Conservation (phyloP, 2,113 vertebrate species). For the Perca fluviatilis region DNA sequence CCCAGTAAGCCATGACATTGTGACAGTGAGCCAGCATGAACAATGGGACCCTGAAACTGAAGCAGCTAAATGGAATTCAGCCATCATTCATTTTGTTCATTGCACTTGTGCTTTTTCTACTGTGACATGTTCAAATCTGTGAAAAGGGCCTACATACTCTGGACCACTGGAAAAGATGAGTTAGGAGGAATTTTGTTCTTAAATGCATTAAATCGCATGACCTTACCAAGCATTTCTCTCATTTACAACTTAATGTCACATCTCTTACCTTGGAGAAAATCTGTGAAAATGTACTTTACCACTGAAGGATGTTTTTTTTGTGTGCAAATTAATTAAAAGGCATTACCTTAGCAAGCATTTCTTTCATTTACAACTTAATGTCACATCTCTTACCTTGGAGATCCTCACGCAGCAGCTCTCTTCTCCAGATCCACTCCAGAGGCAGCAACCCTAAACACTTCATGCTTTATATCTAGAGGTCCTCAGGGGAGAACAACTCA, state of each 20-base stretch:
- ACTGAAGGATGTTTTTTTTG: too few species aligned
- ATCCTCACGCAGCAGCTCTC: constrained; percentile 25
- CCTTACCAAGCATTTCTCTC: too few species aligned
- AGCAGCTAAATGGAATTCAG: background rate
- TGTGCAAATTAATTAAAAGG: too few species aligned
- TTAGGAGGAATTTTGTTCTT: background rate
- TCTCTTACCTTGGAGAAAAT: constrained; percentile 49
- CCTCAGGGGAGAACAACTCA: constrained; percentile 16
- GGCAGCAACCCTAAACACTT: constrained; percentile 16
- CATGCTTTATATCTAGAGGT: constrained; percentile 62
- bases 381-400: constrained; percentile 45
- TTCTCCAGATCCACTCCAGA: constrained; percentile 17
- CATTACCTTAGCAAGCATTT: too few species aligned
- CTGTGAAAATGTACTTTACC: too few species aligned
- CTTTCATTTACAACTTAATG: background rate
- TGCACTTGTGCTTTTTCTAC: background rate
- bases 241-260: background rate
- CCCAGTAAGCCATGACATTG: background rate
- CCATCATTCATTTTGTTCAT: background rate
- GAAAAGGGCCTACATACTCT: background rate
- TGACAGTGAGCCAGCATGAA: background rate
- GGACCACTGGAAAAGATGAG: background rate
- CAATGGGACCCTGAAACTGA: background rate
- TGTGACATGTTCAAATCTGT: background rate
- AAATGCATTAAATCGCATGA: too few species aligned